Base-by-base conservation (phyloP, 1,140 invertebrate genomes). In the Philaenus spumarius region DNA sequence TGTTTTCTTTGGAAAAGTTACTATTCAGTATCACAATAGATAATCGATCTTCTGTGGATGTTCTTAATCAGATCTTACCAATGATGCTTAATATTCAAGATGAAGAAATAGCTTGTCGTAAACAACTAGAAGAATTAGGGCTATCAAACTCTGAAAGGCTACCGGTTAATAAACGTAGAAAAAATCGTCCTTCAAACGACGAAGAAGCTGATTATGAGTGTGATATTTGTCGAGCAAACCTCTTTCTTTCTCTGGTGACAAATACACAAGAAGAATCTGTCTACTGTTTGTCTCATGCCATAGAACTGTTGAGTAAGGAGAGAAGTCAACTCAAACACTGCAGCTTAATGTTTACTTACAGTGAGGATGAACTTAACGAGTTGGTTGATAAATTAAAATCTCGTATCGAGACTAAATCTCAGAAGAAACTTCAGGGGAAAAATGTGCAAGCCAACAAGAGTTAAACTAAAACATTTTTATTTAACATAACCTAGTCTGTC, bases 1-100 rank as follows among this genome's bases (percentile, higher is more conserved):
- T 93, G 77, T 95, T 97, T 71, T 92, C 91, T 0, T 75, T 95
- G 58, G 91, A 96, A 66, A 83, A 87, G 65, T 73, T 97, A 19
- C 72, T 96, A 4, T 81, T 93, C 47, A 82, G 83, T 45, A 82
- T 95, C 59, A 84, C 86, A 11, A 81, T 79, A 42, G 91, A 94
- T 72, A 67, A 77, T 12, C 76, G 83, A 62, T 80, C 82, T 24
- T 77, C 82, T 58, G 70, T 80, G 14, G 81, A 85, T 20, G 80
- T 88, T 26, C 74, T 94, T 24, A 79, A 80, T 62, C 78, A 81
- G 70, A 73, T 78, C 53, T 62, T 80, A 45, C 73, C 77, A 34
- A 73, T 73, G 34, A 72, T 80, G 37, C 72, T 74, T 52, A 69
- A 72, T 24, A 73, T 82, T 53, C 72, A 75, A 40, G 73, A 78